Conservation (phyloP, 2,888 invertebrate species). For the Suillia variegata region DNA sequence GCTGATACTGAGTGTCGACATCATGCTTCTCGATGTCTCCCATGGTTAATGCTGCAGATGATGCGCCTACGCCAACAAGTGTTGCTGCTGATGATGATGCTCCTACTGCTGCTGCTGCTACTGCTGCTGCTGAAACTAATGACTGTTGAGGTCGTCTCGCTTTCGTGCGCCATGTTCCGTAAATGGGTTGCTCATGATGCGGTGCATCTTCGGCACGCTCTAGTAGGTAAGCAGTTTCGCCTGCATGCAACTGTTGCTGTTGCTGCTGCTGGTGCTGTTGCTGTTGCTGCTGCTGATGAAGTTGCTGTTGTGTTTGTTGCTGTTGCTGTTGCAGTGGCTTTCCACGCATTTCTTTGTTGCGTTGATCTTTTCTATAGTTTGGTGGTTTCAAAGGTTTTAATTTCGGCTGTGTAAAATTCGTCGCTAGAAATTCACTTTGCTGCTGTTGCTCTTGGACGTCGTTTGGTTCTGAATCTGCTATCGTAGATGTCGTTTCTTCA, state of each 20-base stretch:
- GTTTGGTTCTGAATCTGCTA: slow-evolving; percentile 12
- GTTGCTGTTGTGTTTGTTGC: slow-evolving; percentile 42
- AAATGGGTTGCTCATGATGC: slow-evolving; percentile 47
- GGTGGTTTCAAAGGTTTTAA: slow-evolving; percentile 24
- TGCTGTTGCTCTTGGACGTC: slow-evolving; percentile 17
- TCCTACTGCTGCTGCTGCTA: slow-evolving; percentile 21
- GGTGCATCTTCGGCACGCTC: slow-evolving; percentile 52
- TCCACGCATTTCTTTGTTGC: slow-evolving; percentile 53
- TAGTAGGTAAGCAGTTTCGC: slow-evolving; percentile 56
- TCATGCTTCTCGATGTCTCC: slow-evolving; percentile 21
- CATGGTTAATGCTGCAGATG: slow-evolving; percentile 7
- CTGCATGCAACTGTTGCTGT: slow-evolving; percentile 35
- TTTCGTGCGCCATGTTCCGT: slow-evolving; percentile 58
- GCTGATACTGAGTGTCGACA: slow-evolving; percentile 13
- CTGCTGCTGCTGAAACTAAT: slow-evolving; percentile 11
- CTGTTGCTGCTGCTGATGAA: slow-evolving; percentile 43
- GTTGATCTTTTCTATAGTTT: slow-evolving; percentile 13
- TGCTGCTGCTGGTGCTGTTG: slow-evolving; percentile 33
- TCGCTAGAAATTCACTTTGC: slow-evolving; percentile 11
- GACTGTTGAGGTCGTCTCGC: slow-evolving; percentile 53
- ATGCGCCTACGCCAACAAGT: slow-evolving; percentile 30
- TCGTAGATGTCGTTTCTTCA: slow-evolving; percentile 11
- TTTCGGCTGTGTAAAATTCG: slow-evolving; percentile 9
- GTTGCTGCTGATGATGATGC: no score
- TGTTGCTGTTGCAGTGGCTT: slow-evolving; percentile 49